Base-by-base conservation (phyloP, 64 coral and sea anemone species). In the Montipora capricornis region DNA sequence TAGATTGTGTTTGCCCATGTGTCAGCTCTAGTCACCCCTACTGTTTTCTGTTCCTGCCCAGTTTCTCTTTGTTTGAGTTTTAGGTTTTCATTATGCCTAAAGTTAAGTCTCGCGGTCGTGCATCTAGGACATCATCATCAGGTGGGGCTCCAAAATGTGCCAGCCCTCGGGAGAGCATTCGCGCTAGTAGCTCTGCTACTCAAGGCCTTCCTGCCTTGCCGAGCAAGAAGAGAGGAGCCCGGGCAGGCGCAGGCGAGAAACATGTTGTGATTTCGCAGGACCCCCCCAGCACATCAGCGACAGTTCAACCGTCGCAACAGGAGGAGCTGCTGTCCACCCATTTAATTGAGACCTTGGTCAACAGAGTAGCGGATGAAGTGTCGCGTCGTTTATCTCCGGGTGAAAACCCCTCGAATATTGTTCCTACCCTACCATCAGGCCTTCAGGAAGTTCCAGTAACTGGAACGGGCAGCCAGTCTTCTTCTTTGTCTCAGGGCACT, bases 401-500 rank as follows among this genome's bases (percentile, higher is more conserved):
- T 24, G 24, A 24, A 24, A 24, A 24, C 24, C 24, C 24, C 24
- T 24, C 24, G 24, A 24, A 24, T 24, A 24, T 24, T 24, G 24
- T 24, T 24, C 24, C 24, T 24, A 24, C 24, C 24, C 24, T 24
- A 24, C 24, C 15, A 57, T 80, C 78, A 19, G 5, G 8, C 14
- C 49, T 80, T 22, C 78, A 80, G 5, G 78, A 80, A 17, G 78
- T 80, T 57, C 78, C 78, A 57, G 78, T 57, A 59, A 59, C 55
- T 59, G 55, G 55, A 59, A 16, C 46, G 12, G 9, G 1, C 75
- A 17, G 14, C 13, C 37, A 77, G 46, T 48, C 15, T 48, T 47
- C 75, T 49, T 12, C 75, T 49, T 59, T 12, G 55, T 47, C 75
- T 74, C n/a, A 6, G 24, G 20, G 8, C 24, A 5, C 71, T 9